These are phyloP conservation scores for Portevinia maculata DNA, from an alignment of 2,888 invertebrate species.

Conservation along the genomic window DNA sequence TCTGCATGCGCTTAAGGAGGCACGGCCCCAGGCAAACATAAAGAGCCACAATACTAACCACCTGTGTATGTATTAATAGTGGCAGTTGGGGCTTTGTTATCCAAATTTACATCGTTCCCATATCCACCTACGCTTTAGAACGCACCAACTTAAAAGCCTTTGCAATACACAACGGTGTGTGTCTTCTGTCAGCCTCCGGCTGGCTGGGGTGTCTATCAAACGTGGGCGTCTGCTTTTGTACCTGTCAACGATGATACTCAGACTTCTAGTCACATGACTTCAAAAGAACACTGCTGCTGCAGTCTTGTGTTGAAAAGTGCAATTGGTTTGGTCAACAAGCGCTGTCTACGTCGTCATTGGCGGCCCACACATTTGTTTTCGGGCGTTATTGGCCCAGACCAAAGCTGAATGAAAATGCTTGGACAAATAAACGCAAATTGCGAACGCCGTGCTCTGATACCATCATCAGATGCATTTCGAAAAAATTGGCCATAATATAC, in stretches of 20 bases:
- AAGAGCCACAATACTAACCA: conserved; percentile 41
- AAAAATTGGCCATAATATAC: conserved; percentile 26
- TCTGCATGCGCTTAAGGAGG: conserved; percentile 21
- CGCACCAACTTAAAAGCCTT: conserved; percentile 11
- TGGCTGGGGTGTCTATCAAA: conserved; percentile 17
- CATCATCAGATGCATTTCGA: conserved; percentile 18
- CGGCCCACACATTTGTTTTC: conserved; percentile 39
- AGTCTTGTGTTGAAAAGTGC: conserved; percentile 21
- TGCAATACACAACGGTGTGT: conserved; percentile 27
- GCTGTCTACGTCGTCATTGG: conserved; percentile 3
- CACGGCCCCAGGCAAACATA: conserved; percentile 15
- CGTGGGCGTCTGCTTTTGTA: conserved; percentile 33
- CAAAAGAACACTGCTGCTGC: conserved; percentile 32
- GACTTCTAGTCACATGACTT: conserved; percentile 29
- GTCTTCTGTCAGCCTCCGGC: conserved; percentile 12
- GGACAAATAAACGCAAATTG: conserved; percentile 38
- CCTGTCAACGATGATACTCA: conserved; percentile 59
- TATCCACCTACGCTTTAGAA: neutral
- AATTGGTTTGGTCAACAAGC: conserved; percentile 53
- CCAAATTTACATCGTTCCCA: conserved; percentile 28
- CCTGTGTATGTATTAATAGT: conserved; percentile 33
- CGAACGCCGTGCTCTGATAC: conserved; percentile 29
- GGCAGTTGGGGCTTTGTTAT: neutral
- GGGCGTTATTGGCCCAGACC: conserved; percentile 30
- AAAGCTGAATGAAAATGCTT: conserved; percentile 46